Percentiles rank a stretch among this genome's conserved stretches.
phyloP scores from a whole-genome alignment of 2,797 vertebrate genomes.

The Takifugu ocellatus region DNA sequence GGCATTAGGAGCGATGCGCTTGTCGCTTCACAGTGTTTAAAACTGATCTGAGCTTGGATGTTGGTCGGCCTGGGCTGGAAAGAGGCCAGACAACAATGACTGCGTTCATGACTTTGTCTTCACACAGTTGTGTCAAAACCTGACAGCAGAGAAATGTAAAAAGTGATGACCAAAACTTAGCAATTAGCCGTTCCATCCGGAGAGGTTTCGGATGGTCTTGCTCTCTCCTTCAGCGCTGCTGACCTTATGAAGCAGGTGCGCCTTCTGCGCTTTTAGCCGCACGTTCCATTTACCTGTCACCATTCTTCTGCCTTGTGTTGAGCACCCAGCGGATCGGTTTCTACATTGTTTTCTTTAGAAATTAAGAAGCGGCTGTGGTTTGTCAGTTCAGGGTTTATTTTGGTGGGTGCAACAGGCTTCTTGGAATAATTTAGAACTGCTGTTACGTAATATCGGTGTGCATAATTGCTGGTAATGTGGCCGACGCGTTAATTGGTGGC shows the following conservation, averaged over 20 bases:
- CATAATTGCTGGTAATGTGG: background rate
- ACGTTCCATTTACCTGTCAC: background rate
- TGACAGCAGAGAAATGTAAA: no score
- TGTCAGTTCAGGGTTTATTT: background rate
- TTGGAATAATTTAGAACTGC: background rate
- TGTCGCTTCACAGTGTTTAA: no score
- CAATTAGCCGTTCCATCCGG: no score
- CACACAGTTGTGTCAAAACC: no score
- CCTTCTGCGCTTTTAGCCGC: background rate
- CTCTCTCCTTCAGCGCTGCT: background rate
- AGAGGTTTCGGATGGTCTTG: background rate
- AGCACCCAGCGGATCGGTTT: constrained; percentile 5
- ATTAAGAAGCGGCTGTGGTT: constrained; percentile 4
- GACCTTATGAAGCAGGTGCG: background rate
- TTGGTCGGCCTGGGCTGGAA: no score
- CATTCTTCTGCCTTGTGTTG: constrained; percentile 4
- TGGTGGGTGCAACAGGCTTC: background rate
- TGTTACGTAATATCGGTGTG: constrained; percentile 5
- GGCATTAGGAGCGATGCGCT: background rate
- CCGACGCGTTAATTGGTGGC: background rate
- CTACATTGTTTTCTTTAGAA: constrained; percentile 6
- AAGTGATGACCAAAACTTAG: no score
- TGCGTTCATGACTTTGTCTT: no score
- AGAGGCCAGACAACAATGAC: no score
- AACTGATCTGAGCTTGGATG: no score